These are phyloP conservation scores for Drosophila diplacantha DNA, from an alignment of 2,888 invertebrate species.

Conservation along the genomic window DNA sequence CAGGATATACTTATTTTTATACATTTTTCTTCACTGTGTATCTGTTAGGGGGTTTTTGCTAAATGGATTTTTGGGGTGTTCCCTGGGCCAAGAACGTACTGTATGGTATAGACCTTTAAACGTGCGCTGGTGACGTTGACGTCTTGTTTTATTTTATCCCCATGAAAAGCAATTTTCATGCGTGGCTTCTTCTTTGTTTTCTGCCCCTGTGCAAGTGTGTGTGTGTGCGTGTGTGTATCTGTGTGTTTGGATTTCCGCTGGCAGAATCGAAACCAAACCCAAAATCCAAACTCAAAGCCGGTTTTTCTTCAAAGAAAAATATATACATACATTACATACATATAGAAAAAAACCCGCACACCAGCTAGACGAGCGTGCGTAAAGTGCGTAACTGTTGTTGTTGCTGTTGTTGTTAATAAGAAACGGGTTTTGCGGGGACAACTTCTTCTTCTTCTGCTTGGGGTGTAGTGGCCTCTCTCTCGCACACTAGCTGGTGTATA, in stretches of 20 bases:
- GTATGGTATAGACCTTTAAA: constrained; percentile 6
- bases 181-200: constrained; percentile 68
- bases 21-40: background rate
- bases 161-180: constrained; percentile 71
- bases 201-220: constrained; percentile 7
- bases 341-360: constrained; percentile 21
- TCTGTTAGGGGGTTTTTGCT: constrained; percentile 37
- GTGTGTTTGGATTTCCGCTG: constrained; percentile 62
- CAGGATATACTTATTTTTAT: too few relatives aligned
- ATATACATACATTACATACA: too few relatives aligned
- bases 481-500: constrained; percentile 56
- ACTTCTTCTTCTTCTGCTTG: constrained; percentile 32
- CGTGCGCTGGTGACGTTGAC: constrained; percentile 60
- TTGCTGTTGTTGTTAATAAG: constrained; percentile 12
- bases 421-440: constrained; percentile 63
- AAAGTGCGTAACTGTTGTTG: constrained; percentile 70
- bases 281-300: constrained; percentile 55
- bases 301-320: constrained; percentile 63
- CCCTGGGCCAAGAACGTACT: constrained; percentile 11
- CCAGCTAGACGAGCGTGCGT: constrained; percentile 60
- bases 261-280: constrained; percentile 46
- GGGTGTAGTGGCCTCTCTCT: constrained; percentile 5
- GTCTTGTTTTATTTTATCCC: constrained; percentile 54
- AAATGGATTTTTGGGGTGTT: constrained; percentile 26
- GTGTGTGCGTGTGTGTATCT: constrained; percentile 37